These are phyloP conservation scores for Petrocephalus sullivani DNA, from an alignment of 2,797 vertebrate genomes.

Conservation along the genomic window DNA sequence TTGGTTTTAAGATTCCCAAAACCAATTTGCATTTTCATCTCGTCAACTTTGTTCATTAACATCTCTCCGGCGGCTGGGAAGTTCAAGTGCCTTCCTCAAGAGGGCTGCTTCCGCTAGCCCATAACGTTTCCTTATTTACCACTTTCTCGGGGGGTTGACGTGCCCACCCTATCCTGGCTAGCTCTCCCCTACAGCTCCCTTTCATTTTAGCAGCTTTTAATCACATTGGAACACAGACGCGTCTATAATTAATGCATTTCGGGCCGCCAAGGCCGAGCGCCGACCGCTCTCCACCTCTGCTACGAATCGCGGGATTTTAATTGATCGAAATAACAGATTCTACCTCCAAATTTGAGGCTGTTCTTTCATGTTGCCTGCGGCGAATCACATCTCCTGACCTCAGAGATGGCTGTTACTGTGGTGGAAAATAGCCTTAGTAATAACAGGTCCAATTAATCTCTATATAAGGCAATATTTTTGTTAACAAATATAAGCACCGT, in stretches of 20 bases:
- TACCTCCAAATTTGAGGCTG: background rate
- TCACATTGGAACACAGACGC: background rate
- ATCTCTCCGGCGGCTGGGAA: background rate
- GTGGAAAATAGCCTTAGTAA: background rate
- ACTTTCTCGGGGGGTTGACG: background rate
- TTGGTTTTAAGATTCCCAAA: constrained; percentile 12
- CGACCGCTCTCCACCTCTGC: background rate
- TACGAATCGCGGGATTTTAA: background rate
- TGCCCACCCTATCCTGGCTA: background rate
- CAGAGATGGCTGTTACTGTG: background rate
- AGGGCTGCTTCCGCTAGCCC: background rate
- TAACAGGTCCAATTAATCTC: background rate
- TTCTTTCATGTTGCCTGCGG: background rate
- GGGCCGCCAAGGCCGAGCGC: background rate
- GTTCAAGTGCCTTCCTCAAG: background rate
- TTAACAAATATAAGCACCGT: background rate
- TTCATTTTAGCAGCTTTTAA: constrained; percentile 19
- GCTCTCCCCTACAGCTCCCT: background rate
- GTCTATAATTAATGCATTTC: constrained; percentile 9
- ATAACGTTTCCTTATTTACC: constrained; percentile 8
- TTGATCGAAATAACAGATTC: background rate
- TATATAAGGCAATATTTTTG: background rate
- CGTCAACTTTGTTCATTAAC: constrained; percentile 18
- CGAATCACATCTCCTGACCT: background rate
- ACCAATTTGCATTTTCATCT: constrained; percentile 14